Evolutionary conservation across 2,113 vertebrate genomes (phyloP).

Genomic region (Thalassoma bifasciatum): DNA sequence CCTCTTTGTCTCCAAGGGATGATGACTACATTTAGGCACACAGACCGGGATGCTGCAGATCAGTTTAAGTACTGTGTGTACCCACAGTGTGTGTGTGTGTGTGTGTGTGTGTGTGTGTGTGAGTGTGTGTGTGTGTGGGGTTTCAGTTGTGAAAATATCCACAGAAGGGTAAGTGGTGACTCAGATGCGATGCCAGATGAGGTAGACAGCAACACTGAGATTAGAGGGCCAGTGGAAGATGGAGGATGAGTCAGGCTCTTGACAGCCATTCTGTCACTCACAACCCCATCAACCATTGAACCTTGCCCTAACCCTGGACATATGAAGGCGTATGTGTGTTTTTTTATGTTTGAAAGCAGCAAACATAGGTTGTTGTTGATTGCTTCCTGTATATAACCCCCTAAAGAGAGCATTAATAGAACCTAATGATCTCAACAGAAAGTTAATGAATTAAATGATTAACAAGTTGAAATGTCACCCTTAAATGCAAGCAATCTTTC

Average conservation of each 20-base stretch:
- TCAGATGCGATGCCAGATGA: conserved; percentile 58
- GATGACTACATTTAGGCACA: conserved; percentile 59
- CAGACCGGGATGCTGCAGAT: conserved; percentile 22
- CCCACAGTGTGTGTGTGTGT: conserved; percentile 29
- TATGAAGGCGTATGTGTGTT: conserved; percentile 34
- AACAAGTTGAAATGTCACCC: conserved; percentile 15
- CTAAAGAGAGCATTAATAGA: conserved; percentile 36
- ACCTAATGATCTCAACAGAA: conserved; percentile 12
- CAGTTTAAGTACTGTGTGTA: conserved; percentile 9
- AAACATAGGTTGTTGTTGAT: conserved; percentile 17
- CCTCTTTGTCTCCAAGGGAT: conserved; percentile 54
- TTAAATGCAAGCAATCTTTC: not conserved
- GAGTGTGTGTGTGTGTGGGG: conserved; percentile 30
- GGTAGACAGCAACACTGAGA: conserved; percentile 37
- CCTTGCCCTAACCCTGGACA: conserved; percentile 36
- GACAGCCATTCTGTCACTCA: conserved; percentile 55
- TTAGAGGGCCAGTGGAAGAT: conserved; percentile 43
- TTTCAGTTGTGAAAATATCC: conserved; percentile 16
- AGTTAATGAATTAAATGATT: conserved; percentile 16
- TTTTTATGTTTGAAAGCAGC: conserved; percentile 19
- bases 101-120: conserved; percentile 29
- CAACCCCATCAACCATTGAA: conserved; percentile 41
- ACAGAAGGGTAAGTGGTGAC: conserved; percentile 48
- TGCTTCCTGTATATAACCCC: conserved; percentile 54
- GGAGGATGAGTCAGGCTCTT: conserved; percentile 68